Conservation (phyloP, 2,888 invertebrate genomes). For the Drosophila testacea region DNA sequence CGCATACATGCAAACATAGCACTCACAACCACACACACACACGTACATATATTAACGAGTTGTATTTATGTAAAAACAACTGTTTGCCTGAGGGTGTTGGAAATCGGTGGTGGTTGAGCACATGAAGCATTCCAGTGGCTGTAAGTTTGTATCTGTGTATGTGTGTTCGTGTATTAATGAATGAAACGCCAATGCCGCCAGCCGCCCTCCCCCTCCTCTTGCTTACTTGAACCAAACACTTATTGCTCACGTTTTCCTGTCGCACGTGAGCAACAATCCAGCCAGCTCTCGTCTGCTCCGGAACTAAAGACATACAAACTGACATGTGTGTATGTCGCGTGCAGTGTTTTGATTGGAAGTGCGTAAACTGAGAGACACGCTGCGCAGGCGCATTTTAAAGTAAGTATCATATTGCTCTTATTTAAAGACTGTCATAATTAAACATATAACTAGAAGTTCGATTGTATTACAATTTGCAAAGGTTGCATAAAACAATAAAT, state of each 20-base stretch:
- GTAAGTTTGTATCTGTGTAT: slow-evolving; percentile 3
- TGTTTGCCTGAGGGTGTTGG: slow-evolving; percentile 66
- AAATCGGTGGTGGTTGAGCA: slow-evolving; percentile 64
- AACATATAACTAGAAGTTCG: no score
- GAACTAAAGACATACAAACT: slow-evolving; percentile 25
- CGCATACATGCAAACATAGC: slow-evolving; percentile 52
- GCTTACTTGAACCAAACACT: slow-evolving; percentile 12
- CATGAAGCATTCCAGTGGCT: slow-evolving; percentile 70
- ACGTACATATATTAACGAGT: slow-evolving; percentile 19
- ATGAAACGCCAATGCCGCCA: slow-evolving; percentile 75
- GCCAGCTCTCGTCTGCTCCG: slow-evolving; percentile 20
- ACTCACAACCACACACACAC: slow-evolving; percentile 33
- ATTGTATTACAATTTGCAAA: no score
- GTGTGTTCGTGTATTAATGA: slow-evolving; percentile 70
- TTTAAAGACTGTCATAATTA: no score
- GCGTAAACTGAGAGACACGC: slow-evolving; percentile 37
- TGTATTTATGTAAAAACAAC: slow-evolving; percentile 40
- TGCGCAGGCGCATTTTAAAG: slow-evolving; percentile 54
- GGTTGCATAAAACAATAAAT: no score
- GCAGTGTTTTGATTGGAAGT: slow-evolving; percentile 60
- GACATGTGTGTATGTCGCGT: slow-evolving; percentile 6
- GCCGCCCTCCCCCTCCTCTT: slow-evolving; percentile 30
- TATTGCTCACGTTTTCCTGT: slow-evolving; percentile 56
- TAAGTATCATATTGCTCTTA: not conserved
- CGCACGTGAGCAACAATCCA: slow-evolving; percentile 61